Evolutionary conservation across 2,888 invertebrate species (phyloP).

Genomic region (Neoaliturus tenellus): DNA sequence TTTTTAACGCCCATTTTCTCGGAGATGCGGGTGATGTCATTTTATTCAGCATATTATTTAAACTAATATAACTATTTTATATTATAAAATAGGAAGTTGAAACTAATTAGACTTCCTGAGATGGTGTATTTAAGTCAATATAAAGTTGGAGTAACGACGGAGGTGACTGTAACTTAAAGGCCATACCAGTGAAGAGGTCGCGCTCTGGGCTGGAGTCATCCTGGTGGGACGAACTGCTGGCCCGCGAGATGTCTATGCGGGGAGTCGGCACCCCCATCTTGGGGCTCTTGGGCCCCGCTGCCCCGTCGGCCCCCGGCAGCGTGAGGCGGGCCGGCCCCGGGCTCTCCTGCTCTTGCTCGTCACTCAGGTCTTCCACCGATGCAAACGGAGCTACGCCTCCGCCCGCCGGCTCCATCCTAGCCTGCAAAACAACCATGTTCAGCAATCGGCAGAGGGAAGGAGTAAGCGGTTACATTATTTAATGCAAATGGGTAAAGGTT

Average conservation of each 20-base stretch:
- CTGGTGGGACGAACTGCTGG: constrained; percentile 92
- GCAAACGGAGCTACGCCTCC: constrained; percentile 93
- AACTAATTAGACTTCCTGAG: no score
- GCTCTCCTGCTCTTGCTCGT: constrained; percentile 79
- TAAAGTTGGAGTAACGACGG: no score
- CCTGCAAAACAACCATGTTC: not conserved
- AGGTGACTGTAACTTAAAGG: no score
- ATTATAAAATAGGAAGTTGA: no score
- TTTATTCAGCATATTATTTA: no score
- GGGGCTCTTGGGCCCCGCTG: constrained; percentile 66
- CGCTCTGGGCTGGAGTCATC: constrained; percentile 90
- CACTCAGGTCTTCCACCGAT: constrained; percentile 93
- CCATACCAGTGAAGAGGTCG: constrained; percentile 82
- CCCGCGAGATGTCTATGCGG: constrained; percentile 92
- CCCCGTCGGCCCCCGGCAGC: constrained; percentile 74
- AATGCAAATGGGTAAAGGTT: no score
- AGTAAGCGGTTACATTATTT: no score
- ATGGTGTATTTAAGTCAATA: no score
- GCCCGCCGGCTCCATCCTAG: constrained; percentile 23
- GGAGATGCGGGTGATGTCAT: no score
- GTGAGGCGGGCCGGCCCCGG: constrained; percentile 70
- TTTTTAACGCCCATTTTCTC: no score
- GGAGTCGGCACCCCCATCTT: constrained; percentile 81
- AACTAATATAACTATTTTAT: no score
- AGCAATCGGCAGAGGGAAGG: no score